Conservation (phyloP, 2,888 invertebrate species). For the Rhamnusium bicolor region DNA sequence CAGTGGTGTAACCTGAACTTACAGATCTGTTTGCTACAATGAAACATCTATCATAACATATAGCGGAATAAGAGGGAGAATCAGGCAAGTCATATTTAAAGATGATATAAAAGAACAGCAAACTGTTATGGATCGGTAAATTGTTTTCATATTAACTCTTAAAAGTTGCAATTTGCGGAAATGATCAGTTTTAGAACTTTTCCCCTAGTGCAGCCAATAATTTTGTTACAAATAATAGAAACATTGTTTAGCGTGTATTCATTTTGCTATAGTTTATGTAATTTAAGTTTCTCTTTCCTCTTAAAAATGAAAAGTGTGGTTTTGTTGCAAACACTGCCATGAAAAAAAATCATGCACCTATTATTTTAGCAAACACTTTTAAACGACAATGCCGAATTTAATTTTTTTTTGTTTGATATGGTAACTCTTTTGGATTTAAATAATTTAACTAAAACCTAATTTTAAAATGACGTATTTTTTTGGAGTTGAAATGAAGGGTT, state of each 20-base stretch:
- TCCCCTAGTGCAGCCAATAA: neutral
- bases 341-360: too few species aligned
- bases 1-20: neutral
- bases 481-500: too few species aligned
- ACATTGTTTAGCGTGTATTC: neutral
- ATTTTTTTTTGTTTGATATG: too few species aligned
- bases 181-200: conserved; percentile 1
- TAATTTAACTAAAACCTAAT: too few species aligned
- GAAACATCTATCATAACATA: conserved; percentile 16
- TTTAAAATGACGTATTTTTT: too few species aligned
- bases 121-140: neutral
- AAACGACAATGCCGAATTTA: too few species aligned
- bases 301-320: too few species aligned
- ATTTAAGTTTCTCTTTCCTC: neutral
- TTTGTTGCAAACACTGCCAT: too few species aligned
- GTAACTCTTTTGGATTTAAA: too few species aligned
- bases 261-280: neutral
- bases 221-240: neutral
- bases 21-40: conserved; percentile 2
- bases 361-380: too few species aligned
- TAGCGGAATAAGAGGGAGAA: neutral
- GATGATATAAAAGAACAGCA: conserved; percentile 3
- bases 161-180: conserved; percentile 10
- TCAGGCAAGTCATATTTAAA: conserved; percentile 10
- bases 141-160: conserved; percentile 12